These are phyloP conservation scores for Equus quagga DNA, from an alignment of 2,113 vertebrate genomes.

Conservation along the genomic window DNA sequence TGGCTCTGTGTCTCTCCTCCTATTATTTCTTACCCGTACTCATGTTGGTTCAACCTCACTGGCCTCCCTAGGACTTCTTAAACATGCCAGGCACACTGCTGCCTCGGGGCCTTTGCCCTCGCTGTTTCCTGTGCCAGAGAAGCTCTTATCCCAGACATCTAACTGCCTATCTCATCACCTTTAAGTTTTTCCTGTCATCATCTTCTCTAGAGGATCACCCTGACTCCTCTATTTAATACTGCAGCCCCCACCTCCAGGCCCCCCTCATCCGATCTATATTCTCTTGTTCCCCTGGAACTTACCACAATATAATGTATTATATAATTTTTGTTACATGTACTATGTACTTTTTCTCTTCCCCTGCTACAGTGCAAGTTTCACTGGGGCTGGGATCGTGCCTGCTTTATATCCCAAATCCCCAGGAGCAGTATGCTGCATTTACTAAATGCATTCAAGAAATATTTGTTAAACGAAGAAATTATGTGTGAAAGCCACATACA, in stretches of 20 bases:
- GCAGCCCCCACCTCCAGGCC: accelerated
- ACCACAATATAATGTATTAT: background rate
- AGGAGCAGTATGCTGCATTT: background rate
- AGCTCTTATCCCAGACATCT: background rate
- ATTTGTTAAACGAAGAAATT: constrained; percentile 26
- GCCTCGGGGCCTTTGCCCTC: background rate
- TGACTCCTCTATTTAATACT: background rate
- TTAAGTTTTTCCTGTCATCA: background rate
- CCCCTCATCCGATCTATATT: background rate
- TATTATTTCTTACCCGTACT: background rate
- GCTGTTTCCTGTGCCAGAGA: background rate
- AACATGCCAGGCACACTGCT: background rate
- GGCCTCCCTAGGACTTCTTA: background rate
- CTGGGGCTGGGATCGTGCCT: background rate
- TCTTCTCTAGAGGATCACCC: background rate
- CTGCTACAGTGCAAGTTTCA: background rate
- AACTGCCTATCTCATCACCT: background rate
- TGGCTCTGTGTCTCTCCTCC: background rate
- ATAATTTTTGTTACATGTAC: background rate
- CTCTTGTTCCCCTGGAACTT: background rate
- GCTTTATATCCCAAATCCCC: background rate
- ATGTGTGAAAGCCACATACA: background rate
- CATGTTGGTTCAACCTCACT: background rate
- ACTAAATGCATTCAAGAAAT: background rate
- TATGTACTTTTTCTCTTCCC: background rate